Evolutionary conservation across 2,888 invertebrate genomes (phyloP), one percentile per base, ranked within the genome.

Genomic region (Cotesia congregata): DNA sequence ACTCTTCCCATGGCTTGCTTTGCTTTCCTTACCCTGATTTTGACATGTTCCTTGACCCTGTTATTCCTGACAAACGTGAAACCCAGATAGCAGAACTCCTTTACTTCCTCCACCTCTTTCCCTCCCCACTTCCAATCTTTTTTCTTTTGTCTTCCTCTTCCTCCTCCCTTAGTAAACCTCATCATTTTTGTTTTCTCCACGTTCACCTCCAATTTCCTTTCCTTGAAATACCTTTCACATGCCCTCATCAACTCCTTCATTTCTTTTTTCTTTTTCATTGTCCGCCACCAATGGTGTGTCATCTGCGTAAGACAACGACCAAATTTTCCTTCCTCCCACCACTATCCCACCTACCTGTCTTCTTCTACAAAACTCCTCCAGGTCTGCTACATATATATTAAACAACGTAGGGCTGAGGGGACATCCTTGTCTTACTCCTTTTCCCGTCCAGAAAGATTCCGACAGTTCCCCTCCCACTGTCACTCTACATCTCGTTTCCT

Each of bases 1-100:
- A 41, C 79, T 79, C 67, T 79, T 78, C 15, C 72, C 76, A 60
- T 80, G 12, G 12, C 73, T 39, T 15, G 0, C 6, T 7, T 41
- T 9, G 41, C 41, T 41, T 41, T 41, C 9, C 41, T 41, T 7
- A 6, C 41, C 2, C 41, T 41, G 9, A 1, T 9, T 41, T 9
- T 41, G 6, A 41, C 41, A 5, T 41, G 41, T 9, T 41, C 41
- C 9, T 9, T 41, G 7, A 41, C 41, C 7, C 9, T 9, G 9
- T 41, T 41, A 9, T 50, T 50, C 41, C 41, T 50, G 6, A 9
- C 9, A 41, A 50, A 50, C 9, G 6, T 50, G 7, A 50, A 50
- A 50, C 41, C 41, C 0, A 50, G 41, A 9, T 50, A 50, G 7
- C 41, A 9, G 1, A 41, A 41, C 0, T 6, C 9, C 9, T 50